Evolutionary conservation across 2,888 invertebrate species (phyloP).

Genomic region (Calameuta idolon): DNA sequence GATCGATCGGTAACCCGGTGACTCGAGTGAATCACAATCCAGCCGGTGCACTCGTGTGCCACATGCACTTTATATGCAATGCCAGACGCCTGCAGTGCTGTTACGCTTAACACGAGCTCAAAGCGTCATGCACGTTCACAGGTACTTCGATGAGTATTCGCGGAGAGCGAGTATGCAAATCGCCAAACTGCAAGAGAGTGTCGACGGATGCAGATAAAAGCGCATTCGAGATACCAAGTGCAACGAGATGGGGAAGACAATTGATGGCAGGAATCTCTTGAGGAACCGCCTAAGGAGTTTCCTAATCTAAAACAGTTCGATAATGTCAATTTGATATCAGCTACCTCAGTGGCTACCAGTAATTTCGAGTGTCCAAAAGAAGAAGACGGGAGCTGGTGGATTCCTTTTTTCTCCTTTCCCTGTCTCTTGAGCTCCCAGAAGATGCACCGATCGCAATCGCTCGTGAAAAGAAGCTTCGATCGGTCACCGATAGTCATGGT

Average conservation of each 20-base stretch:
- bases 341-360: slow-evolving; percentile 40
- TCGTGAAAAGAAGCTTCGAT: background rate
- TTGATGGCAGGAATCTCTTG: slow-evolving; percentile 20
- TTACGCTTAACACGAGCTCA: slow-evolving; percentile 13
- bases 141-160: background rate
- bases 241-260: slow-evolving; percentile 30
- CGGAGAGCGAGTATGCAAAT: slow-evolving; percentile 48
- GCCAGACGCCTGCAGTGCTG: slow-evolving; percentile 9
- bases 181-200: slow-evolving; percentile 28
- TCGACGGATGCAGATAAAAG: slow-evolving; percentile 42
- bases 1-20: slow-evolving; percentile 24
- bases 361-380: background rate
- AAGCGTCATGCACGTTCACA: background rate
- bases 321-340: slow-evolving; percentile 37
- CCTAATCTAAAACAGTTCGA: slow-evolving; percentile 39
- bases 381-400: background rate
- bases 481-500: background rate
- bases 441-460: background rate
- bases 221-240: slow-evolving; percentile 42
- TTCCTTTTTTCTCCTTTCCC: background rate
- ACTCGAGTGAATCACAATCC: slow-evolving; percentile 29
- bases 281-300: slow-evolving; percentile 33
- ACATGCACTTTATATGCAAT: slow-evolving; percentile 13
- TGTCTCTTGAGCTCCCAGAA: background rate
- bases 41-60: slow-evolving; percentile 25